Percentiles rank a stretch among this genome's conserved stretches.
phyloP scores from a whole-genome alignment of 1,140 invertebrate species.

The Drosophila nigrodunni region DNA sequence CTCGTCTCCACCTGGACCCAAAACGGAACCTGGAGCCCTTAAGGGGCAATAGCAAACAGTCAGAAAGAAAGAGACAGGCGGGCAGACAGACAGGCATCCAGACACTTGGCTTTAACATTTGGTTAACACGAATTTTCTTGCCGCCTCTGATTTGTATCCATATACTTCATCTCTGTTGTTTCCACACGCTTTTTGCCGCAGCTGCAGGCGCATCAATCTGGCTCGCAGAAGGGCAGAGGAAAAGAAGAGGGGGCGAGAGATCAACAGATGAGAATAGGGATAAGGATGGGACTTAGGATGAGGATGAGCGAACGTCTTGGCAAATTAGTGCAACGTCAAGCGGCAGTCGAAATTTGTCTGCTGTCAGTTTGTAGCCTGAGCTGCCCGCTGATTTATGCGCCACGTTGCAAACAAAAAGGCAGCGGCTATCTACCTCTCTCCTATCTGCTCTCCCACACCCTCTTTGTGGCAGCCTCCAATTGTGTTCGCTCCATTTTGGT shows the following conservation, averaged over 20 bases:
- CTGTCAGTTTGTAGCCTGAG: constrained; percentile 75
- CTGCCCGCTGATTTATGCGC: constrained; percentile 72
- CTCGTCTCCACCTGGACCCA: background rate
- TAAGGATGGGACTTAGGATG: constrained; percentile 17
- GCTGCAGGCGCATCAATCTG: constrained; percentile 78
- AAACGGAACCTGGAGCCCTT: constrained; percentile 36
- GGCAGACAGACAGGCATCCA: constrained; percentile 48
- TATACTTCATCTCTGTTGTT: constrained; percentile 23
- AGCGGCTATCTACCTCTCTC: background rate
- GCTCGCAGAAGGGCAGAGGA: constrained; percentile 40
- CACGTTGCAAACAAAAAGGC: constrained; percentile 62
- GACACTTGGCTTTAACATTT: constrained; percentile 77
- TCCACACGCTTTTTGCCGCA: constrained; percentile 49
- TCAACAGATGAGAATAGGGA: constrained; percentile 17
- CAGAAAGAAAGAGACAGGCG: too few species aligned
- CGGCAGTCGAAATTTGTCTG: constrained; percentile 75
- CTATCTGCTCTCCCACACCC: constrained; percentile 6
- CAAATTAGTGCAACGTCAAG: constrained; percentile 80
- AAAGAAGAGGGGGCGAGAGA: constrained; percentile 19
- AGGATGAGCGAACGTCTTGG: constrained; percentile 78
- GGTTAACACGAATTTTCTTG: constrained; percentile 76
- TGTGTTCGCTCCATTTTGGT: constrained; percentile 51
- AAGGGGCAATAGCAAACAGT: constrained; percentile 43
- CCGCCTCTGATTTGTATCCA: constrained; percentile 67
- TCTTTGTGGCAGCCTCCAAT: constrained; percentile 52